phyloP scores from a whole-genome alignment of 2,888 invertebrate genomes.

The Dyspetes luteomarginatus region DNA sequence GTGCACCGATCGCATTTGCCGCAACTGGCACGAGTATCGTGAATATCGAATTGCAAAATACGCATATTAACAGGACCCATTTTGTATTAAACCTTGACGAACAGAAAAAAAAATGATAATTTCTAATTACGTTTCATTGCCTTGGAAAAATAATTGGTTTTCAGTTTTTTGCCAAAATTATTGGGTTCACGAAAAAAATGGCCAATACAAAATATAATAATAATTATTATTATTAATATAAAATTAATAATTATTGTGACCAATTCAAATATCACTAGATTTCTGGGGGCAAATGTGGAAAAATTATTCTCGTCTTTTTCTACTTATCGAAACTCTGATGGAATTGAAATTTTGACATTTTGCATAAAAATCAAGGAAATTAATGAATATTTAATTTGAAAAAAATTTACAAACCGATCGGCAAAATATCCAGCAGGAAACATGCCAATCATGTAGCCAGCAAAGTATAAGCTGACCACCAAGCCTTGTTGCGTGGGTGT shows the following conservation, averaged over 20 bases:
- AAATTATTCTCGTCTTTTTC: no score
- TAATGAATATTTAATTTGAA: neutral
- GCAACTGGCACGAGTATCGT: conserved; percentile 77
- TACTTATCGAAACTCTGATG: no score
- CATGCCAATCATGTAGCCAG: conserved; percentile 81
- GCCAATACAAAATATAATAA: no score
- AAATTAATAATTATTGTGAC: no score
- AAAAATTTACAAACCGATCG: conserved; percentile 75
- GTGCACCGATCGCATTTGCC: conserved; percentile 66
- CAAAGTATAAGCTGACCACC: conserved; percentile 79
- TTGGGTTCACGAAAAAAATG: no score
- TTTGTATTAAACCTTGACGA: conserved; percentile 79
- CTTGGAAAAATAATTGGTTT: no score
- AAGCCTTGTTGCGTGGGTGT: conserved; percentile 76
- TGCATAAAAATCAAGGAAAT: neutral
- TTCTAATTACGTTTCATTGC: no score
- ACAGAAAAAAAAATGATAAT: conserved; percentile 29
- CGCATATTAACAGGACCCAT: conserved; percentile 75
- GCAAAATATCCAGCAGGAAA: conserved; percentile 80
- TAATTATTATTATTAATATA: no score
- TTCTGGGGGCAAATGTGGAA: no score
- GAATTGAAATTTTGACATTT: no score
- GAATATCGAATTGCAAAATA: conserved; percentile 75
- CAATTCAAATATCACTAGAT: no score
- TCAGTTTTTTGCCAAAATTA: no score